phyloP scores from a whole-genome alignment of 1,140 invertebrate genomes.

The Pseudoatta argentina region DNA sequence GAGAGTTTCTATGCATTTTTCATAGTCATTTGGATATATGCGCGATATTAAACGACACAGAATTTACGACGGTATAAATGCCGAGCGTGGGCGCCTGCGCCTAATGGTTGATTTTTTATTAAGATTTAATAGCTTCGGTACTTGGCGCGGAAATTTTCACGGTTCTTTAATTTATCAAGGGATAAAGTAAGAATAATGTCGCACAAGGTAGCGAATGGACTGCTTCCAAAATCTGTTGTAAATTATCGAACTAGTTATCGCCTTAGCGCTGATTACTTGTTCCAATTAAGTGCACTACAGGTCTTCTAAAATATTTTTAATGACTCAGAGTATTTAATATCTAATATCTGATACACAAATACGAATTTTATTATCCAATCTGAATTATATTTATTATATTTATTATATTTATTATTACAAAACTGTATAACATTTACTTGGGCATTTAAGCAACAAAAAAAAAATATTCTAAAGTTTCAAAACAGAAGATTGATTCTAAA shows the following conservation, averaged over 20 bases:
- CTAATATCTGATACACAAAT: neutral
- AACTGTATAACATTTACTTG: neutral
- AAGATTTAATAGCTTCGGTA: constrained; percentile 34
- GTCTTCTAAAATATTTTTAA: neutral
- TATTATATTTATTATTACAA: neutral
- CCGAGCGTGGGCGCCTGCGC: constrained; percentile 11
- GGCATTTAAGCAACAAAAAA: neutral
- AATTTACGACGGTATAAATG: constrained; percentile 48
- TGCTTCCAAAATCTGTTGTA: constrained; percentile 22
- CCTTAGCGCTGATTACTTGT: neutral
- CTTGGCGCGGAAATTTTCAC: constrained; percentile 18
- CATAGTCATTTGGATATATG: constrained; percentile 51
- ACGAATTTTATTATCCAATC: neutral
- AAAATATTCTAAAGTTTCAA: neutral
- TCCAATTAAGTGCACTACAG: neutral
- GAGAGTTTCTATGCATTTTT: constrained; percentile 48
- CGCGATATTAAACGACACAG: constrained; percentile 50
- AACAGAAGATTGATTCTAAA: neutral
- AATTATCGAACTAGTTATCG: constrained; percentile 16
- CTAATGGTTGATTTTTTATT: constrained; percentile 51
- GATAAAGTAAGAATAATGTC: constrained; percentile 47
- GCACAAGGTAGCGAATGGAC: neutral
- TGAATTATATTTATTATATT: neutral
- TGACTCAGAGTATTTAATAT: neutral
- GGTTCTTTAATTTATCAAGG: constrained; percentile 37